A percentile compares a stretch with the other conserved stretches of the same genome.
These are phyloP conservation scores for Coecobrya sp. DNA, from an alignment of 2,888 invertebrate genomes.

Conservation along the genomic window DNA sequence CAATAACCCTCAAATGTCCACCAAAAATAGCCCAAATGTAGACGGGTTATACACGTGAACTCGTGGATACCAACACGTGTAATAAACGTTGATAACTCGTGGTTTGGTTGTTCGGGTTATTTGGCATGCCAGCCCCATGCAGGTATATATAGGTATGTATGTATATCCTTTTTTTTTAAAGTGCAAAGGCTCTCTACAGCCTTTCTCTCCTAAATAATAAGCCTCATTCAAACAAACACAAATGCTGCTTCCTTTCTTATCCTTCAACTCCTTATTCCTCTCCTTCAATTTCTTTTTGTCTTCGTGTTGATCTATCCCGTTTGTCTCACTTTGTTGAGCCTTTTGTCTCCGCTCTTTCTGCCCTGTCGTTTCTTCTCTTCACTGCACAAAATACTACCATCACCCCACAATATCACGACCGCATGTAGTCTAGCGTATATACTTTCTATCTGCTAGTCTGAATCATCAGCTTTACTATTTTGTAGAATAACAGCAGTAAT, in stretches of 20 bases:
- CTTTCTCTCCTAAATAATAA: slow-evolving; percentile 29
- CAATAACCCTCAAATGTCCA: no score
- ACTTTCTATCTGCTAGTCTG: neutral
- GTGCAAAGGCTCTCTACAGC: neutral
- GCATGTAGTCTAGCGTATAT: neutral
- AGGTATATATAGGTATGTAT: neutral
- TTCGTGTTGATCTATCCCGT: slow-evolving; percentile 78
- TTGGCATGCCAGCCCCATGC: neutral
- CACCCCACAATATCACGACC: slow-evolving; percentile 26
- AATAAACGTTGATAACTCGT: no score
- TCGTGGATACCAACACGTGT: no score
- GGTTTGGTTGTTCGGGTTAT: no score
- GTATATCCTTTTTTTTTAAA: neutral
- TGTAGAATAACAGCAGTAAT: slow-evolving; percentile 34
- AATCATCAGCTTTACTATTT: slow-evolving; percentile 30
- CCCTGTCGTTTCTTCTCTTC: neutral
- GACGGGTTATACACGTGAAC: no score
- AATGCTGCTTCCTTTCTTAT: neutral
- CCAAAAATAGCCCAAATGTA: no score
- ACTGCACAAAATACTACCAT: slow-evolving; percentile 1
- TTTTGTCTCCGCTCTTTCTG: slow-evolving; percentile 62
- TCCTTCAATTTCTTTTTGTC: slow-evolving; percentile 59
- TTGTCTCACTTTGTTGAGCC: slow-evolving; percentile 77
- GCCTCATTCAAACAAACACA: slow-evolving; percentile 69
- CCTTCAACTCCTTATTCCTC: neutral